These are phyloP conservation scores for Melanostoma mellinum DNA, from an alignment of 2,888 invertebrate species.

Conservation along the genomic window DNA sequence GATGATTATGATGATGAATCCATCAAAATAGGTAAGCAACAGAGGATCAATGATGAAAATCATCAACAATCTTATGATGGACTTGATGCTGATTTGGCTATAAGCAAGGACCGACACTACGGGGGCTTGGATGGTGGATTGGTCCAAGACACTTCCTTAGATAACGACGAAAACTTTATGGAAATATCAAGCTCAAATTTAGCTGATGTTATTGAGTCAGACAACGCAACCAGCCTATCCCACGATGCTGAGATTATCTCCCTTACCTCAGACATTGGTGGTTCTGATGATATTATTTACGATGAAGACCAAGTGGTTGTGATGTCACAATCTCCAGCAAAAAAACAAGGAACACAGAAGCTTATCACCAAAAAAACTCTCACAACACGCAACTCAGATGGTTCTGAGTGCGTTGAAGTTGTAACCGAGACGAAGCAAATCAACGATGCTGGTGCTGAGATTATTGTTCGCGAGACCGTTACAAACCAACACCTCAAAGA, in stretches of 20 bases:
- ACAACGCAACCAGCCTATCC: conserved; percentile 36
- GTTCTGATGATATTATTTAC: conserved; percentile 21
- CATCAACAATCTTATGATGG: background rate
- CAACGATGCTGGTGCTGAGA: conserved; percentile 19
- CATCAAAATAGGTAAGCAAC: background rate
- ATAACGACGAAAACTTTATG: conserved; percentile 36
- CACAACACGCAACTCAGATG: conserved; percentile 42
- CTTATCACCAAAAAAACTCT: conserved; percentile 27
- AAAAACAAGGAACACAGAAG: background rate
- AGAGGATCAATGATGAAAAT: background rate
- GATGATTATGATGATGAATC: background rate
- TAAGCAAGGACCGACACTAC: background rate
- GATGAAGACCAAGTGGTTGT: conserved; percentile 20
- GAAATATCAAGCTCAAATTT: conserved; percentile 53
- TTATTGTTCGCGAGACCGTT: conserved; percentile 27
- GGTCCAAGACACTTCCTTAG: background rate
- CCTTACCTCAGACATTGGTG: conserved; percentile 26
- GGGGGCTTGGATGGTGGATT: background rate
- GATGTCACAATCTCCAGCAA: background rate
- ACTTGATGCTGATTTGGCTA: conserved; percentile 1
- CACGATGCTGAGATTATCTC: conserved; percentile 50
- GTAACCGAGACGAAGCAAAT: conserved; percentile 43
- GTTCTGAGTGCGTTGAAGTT: conserved; percentile 39
- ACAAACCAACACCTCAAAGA: conserved; percentile 31
- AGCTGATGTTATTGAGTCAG: conserved; percentile 45